These are phyloP conservation scores for Orthonevra nobilis DNA, from an alignment of 2,888 invertebrate genomes.

Conservation along the genomic window DNA sequence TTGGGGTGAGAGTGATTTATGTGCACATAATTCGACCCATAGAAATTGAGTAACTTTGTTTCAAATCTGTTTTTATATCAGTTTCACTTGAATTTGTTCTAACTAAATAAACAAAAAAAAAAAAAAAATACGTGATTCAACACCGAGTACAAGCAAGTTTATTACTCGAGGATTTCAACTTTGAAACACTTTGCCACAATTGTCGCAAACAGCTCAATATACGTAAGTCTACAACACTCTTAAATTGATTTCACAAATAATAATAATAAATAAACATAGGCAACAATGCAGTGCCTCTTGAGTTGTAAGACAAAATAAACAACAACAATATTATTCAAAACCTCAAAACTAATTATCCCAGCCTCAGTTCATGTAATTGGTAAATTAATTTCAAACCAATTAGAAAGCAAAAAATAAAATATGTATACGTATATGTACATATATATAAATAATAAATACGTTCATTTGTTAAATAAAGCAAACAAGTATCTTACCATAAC, in stretches of 20 bases:
- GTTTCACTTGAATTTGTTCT: slow-evolving; percentile 42
- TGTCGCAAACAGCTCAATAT: slow-evolving; percentile 62
- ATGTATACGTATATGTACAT: too few relatives aligned
- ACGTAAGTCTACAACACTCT: slow-evolving; percentile 58
- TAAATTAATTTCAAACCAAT: slow-evolving; percentile 67
- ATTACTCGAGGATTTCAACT: slow-evolving; percentile 39
- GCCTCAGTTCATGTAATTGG: slow-evolving; percentile 50
- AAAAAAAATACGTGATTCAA: slow-evolving; percentile 42
- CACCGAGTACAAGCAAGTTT: slow-evolving; percentile 1
- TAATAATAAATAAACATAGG: too few relatives aligned
- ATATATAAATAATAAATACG: slow-evolving; percentile 46
- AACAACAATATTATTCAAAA: slow-evolving; percentile 36
- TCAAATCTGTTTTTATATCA: slow-evolving; percentile 37
- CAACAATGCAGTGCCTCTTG: too few relatives aligned
- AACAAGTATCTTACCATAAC: slow-evolving; percentile 52
- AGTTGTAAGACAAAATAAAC: too few relatives aligned
- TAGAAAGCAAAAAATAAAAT: slow-evolving; percentile 60
- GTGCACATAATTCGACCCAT: slow-evolving; percentile 33
- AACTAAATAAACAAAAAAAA: slow-evolving; percentile 46
- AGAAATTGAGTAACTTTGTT: slow-evolving; percentile 45
- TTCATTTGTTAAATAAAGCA: too few relatives aligned
- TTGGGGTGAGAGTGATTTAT: slow-evolving; percentile 56
- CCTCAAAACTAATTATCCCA: slow-evolving; percentile 58
- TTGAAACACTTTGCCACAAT: slow-evolving; percentile 47
- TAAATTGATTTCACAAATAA: slow-evolving; percentile 25